Evolutionary conservation across 1,140 invertebrate species (phyloP).

Genomic region (Drosophila kepulauana): DNA sequence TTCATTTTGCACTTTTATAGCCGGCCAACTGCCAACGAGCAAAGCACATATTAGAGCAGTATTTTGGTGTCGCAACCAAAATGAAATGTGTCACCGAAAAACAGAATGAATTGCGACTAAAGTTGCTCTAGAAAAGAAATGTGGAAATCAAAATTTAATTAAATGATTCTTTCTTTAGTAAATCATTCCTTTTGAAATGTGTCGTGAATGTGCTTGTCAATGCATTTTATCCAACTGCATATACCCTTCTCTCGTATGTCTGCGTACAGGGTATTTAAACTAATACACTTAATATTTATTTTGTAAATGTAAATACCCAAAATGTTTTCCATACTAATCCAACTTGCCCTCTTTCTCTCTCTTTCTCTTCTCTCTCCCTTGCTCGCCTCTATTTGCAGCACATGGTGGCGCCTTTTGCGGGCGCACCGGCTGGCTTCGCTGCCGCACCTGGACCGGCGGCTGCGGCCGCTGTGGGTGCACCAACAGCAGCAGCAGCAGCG

Average conservation of each 20-base stretch:
- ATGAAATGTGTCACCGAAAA: constrained; percentile 51
- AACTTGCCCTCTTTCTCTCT: constrained; percentile 27
- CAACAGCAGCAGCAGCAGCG: constrained; percentile 76
- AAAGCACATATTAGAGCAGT: constrained; percentile 15
- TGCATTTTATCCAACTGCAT: background rate
- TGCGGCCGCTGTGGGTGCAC: constrained; percentile 87
- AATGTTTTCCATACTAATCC: constrained; percentile 59
- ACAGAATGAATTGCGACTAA: background rate
- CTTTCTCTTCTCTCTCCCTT: constrained; percentile 9
- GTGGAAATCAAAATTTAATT: too few relatives aligned
- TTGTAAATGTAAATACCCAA: constrained; percentile 31
- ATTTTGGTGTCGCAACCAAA: constrained; percentile 15
- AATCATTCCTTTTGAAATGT: too few relatives aligned
- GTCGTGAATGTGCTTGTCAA: background rate
- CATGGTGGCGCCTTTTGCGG: constrained; percentile 94
- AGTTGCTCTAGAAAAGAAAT: constrained; percentile 3
- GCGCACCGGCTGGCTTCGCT: constrained; percentile 91
- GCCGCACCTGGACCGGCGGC: constrained; percentile 88
- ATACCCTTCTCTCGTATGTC: background rate
- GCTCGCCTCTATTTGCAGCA: constrained; percentile 88
- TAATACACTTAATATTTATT: constrained; percentile 36
- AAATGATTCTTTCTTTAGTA: too few relatives aligned
- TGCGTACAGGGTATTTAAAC: constrained; percentile 20
- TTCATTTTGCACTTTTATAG: constrained; percentile 76
- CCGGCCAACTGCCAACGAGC: constrained; percentile 3